Evolutionary conservation across 2,888 invertebrate genomes (phyloP).

Genomic region (Tipula unca): DNA sequence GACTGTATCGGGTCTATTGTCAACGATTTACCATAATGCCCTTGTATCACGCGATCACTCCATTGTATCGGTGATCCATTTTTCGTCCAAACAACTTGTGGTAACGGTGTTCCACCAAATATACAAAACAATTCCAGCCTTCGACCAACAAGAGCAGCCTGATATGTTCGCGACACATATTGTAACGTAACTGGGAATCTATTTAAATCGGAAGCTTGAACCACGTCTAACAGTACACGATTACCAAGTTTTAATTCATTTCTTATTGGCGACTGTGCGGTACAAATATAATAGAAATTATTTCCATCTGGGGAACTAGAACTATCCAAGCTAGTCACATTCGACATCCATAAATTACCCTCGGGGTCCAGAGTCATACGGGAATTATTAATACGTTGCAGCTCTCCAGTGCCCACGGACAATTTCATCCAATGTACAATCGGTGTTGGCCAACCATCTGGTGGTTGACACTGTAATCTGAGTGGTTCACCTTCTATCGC

Average conservation of each 20-base stretch:
- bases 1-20: slow-evolving; percentile 77
- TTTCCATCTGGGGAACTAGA: slow-evolving; percentile 50
- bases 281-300: slow-evolving; percentile 79
- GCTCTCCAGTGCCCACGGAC: too few species aligned
- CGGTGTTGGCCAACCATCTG: slow-evolving; percentile 94
- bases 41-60: slow-evolving; percentile 67
- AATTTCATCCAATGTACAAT: slow-evolving; percentile 85
- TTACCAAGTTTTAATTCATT: slow-evolving; percentile 89
- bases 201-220: slow-evolving; percentile 61
- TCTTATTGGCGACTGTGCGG: slow-evolving; percentile 83
- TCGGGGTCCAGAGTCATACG: slow-evolving; percentile 93
- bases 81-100: slow-evolving; percentile 88
- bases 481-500: slow-evolving; percentile 84
- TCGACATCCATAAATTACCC: slow-evolving; percentile 95
- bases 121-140: slow-evolving; percentile 87
- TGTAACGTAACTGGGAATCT: slow-evolving; percentile 67
- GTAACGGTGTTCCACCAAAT: slow-evolving; percentile 92
- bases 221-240: slow-evolving; percentile 67
- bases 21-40: slow-evolving; percentile 92
- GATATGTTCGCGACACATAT: slow-evolving; percentile 80
- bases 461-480: slow-evolving; percentile 83
- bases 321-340: slow-evolving; percentile 76
- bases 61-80: slow-evolving; percentile 61
- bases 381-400: slow-evolving; percentile 69
- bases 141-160: slow-evolving; percentile 76